phyloP scores from a whole-genome alignment of 2,797 vertebrate genomes.

The Crenichthys baileyi region DNA sequence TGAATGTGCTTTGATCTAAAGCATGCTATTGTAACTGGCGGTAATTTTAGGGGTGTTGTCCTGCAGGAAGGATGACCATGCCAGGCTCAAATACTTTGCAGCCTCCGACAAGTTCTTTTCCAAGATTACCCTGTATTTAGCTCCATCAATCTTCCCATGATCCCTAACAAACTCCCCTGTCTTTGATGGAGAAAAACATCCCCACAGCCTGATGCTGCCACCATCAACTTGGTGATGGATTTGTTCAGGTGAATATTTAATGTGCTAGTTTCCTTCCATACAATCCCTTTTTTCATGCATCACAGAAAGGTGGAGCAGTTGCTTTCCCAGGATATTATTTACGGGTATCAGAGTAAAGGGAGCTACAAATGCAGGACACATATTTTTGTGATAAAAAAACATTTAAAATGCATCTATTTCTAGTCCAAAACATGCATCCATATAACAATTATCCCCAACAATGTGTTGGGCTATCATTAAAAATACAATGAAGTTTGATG shows the following conservation, averaged over 20 bases:
- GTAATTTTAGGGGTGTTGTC: not conserved
- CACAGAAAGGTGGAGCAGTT: not conserved
- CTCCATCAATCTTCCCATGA: not conserved
- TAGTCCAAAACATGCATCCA: not conserved
- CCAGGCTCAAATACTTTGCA: no score
- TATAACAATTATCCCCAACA: not conserved
- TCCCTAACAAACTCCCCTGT: not conserved
- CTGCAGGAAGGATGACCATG: not conserved
- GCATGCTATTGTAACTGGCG: not conserved
- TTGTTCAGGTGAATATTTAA: not conserved
- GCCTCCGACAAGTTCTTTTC: not conserved
- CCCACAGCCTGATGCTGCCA: not conserved
- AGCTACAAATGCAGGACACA: not conserved
- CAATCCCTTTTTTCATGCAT: not conserved
- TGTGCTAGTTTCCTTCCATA: not conserved
- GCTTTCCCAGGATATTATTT: not conserved
- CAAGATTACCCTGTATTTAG: not conserved
- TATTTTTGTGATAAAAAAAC: not conserved
- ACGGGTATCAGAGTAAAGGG: not conserved
- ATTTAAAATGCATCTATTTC: not conserved
- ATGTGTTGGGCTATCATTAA: not conserved
- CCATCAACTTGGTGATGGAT: not conserved
- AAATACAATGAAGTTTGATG: not conserved
- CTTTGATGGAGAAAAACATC: not conserved
- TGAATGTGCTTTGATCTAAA: not conserved